Conservation (phyloP, 2,888 invertebrate species). For the Crocallis elinguaria region DNA sequence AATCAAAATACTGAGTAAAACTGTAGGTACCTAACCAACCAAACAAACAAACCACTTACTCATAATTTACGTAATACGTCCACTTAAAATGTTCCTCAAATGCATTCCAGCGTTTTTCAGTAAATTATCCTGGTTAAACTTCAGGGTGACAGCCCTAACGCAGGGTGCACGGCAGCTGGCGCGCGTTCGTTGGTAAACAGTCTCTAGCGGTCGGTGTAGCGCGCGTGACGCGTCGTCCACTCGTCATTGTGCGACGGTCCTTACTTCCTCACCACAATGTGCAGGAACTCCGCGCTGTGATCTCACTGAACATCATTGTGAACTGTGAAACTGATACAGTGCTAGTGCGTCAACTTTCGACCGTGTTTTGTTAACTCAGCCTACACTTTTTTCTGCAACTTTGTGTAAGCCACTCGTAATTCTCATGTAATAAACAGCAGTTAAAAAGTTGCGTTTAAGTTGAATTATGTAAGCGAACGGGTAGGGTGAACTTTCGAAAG, state of each 20-base stretch:
- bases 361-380: neutral
- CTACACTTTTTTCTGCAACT: constrained; percentile 1
- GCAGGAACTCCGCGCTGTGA: constrained; percentile 73
- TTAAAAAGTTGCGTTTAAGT: constrained; percentile 26
- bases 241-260: constrained; percentile 24
- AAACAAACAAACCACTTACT: too few species aligned
- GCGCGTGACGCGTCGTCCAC: constrained; percentile 57
- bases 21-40: too few species aligned
- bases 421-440: constrained; percentile 29
- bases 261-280: constrained; percentile 58
- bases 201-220: constrained; percentile 63
- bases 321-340: constrained; percentile 18
- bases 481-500: constrained; percentile 50
- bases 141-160: constrained; percentile 50
- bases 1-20: too few species aligned
- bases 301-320: constrained; percentile 50
- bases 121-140: constrained; percentile 16
- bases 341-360: constrained; percentile 8
- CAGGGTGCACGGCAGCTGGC: constrained; percentile 58
- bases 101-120: neutral
- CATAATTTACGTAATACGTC: too few species aligned
- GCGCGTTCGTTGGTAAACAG: constrained; percentile 63
- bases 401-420: constrained; percentile 17
- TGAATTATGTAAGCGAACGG: constrained; percentile 33
- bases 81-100: neutral